Base-by-base conservation (phyloP, 2,888 invertebrate species). In the Dione vanillae region DNA sequence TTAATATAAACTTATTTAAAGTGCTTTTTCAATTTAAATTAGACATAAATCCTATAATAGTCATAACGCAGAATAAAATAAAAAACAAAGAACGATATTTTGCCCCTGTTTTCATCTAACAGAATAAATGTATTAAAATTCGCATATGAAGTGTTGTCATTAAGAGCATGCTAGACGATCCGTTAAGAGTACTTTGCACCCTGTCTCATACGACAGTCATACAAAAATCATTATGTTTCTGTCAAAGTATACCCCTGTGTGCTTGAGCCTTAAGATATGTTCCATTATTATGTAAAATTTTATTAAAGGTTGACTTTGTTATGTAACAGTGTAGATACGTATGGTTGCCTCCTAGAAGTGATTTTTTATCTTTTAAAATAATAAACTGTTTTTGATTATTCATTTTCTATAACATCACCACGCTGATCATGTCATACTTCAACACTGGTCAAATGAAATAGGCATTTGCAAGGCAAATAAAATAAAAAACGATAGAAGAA, bases 221-320 rank as follows among this genome's bases (percentile, higher is more conserved):
- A 61, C 72, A 72, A 72, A 74, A 74, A 74, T 72, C 74, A 69
- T 70, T 67, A 73, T 67, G 74, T 74, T 67, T 65, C 67, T n/a
- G 65, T 43, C 70, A 62, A 61, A 72, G 74, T 68, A 65, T 16
- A 61, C 59, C 64, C 61, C 35, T 35, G 45, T 45, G n/a, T 45
- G 16, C 74, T 74, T 74, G 67, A 74, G 71, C 64, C 51, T 16
- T 71, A 74, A 73, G 73, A 69, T 74, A 65, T 74, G 47, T 73
- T 71, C 71, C 71, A 74, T 74, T 69, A 70, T 67, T 67, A 65
- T 41, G 64, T 45, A 49, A 70, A 70, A 70, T 54, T 65, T 65
- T 52, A 43, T 62, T n/a, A 43, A 62, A 40, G 16, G 37, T n/a
- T 20, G 43, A 20, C 8, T 51, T 64, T 10, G 14, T 19, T 16